A percentile compares a stretch with the other conserved stretches of the same genome.
phyloP scores from a whole-genome alignment of 2,888 invertebrate species.

The Diploptera punctata region DNA sequence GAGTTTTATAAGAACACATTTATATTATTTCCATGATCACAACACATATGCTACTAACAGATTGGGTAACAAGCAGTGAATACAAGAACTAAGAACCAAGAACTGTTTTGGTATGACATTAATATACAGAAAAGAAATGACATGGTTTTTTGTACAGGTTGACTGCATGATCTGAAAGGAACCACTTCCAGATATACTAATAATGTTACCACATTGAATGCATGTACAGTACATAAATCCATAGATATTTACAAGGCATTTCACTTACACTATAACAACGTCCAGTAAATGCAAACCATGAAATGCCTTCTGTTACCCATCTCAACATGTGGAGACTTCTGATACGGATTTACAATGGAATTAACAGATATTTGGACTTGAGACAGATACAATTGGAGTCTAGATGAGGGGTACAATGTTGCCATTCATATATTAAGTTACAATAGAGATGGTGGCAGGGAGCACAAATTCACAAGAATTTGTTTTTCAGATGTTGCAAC shows the following conservation, averaged over 20 bases:
- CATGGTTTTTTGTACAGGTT: slow-evolving; percentile 31
- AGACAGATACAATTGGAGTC: too few species aligned
- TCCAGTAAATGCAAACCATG: too few species aligned
- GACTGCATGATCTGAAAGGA: slow-evolving; percentile 7
- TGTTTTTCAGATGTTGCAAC: too few species aligned
- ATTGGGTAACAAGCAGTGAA: slow-evolving; percentile 45
- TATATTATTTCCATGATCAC: slow-evolving; percentile 45
- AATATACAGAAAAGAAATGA: slow-evolving; percentile 40
- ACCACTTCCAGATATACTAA: background rate
- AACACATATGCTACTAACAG: slow-evolving; percentile 44
- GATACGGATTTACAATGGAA: too few species aligned
- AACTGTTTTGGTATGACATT: slow-evolving; percentile 38
- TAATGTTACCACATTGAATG: slow-evolving; percentile 20
- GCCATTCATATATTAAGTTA: too few species aligned
- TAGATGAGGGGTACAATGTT: too few species aligned
- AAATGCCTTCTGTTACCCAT: too few species aligned
- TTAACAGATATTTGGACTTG: too few species aligned
- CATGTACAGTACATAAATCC: slow-evolving; percentile 7
- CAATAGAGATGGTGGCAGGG: too few species aligned
- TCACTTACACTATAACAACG: too few species aligned
- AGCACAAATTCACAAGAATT: too few species aligned
- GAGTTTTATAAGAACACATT: slow-evolving; percentile 46
- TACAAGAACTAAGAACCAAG: slow-evolving; percentile 43
- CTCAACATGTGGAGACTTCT: too few species aligned
- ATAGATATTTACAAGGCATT: background rate